These are phyloP conservation scores for Muraenolepis orangiensis DNA, from an alignment of 2,797 vertebrate genomes.

Conservation along the genomic window DNA sequence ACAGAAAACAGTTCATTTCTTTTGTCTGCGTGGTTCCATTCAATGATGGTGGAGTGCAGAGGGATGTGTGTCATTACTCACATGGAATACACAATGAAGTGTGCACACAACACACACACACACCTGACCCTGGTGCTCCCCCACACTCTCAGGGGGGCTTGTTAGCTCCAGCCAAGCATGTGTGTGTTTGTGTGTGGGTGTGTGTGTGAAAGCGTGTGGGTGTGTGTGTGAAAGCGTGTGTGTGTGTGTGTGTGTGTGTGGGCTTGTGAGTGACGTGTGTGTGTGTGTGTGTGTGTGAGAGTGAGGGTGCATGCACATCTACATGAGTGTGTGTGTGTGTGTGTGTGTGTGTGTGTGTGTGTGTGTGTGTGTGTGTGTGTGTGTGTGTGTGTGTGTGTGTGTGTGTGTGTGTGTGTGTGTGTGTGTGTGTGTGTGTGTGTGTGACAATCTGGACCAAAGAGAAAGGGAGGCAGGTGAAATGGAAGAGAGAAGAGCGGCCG, in stretches of 20 bases:
- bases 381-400: constrained; percentile 19
- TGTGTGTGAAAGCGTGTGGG: constrained; percentile 24
- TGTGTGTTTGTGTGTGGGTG: constrained; percentile 24
- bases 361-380: constrained; percentile 26
- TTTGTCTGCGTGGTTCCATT: neutral
- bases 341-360: constrained; percentile 17
- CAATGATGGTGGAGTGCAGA: neutral
- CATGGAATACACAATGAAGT: constrained; percentile 3
- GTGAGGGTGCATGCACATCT: constrained; percentile 31
- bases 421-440: constrained; percentile 27
- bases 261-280: constrained; percentile 19
- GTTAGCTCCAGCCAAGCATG: constrained; percentile 33
- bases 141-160: constrained; percentile 56
- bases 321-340: constrained; percentile 23
- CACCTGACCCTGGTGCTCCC: constrained; percentile 55
- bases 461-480: constrained; percentile 36
- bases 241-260: constrained; percentile 27
- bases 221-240: constrained; percentile 8
- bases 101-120: constrained; percentile 19
- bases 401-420: constrained; percentile 22
- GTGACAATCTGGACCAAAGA: constrained; percentile 27
- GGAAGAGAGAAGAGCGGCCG: constrained; percentile 40
- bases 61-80: neutral
- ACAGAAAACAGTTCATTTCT: neutral
- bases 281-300: constrained; percentile 16